phyloP scores from a whole-genome alignment of 1,140 invertebrate species.

The Nephotettix cincticeps region DNA sequence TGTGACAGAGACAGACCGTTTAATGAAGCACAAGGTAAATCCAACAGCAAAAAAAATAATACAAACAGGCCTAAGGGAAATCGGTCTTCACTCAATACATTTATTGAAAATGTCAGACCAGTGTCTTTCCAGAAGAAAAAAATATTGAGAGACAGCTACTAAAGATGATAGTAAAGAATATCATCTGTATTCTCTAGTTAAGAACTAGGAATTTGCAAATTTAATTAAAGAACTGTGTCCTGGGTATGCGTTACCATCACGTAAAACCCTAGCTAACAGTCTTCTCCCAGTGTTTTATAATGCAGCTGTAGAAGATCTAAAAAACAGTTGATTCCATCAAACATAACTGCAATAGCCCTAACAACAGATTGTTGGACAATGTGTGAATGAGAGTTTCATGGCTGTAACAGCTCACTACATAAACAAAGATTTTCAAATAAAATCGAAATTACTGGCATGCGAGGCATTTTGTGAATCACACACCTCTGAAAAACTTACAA shows the following conservation, averaged over 20 bases:
- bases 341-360: slow-evolving; percentile 30
- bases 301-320: too few relatives aligned
- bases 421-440: slow-evolving; percentile 29
- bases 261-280: too few relatives aligned
- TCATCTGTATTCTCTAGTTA: slow-evolving; percentile 38
- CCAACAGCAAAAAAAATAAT: too few relatives aligned
- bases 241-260: too few relatives aligned
- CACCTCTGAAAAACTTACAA: too few relatives aligned
- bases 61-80: too few relatives aligned
- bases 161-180: slow-evolving; percentile 39
- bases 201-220: slow-evolving; percentile 27
- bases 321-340: neutral
- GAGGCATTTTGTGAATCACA: too few relatives aligned
- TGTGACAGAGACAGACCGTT: too few relatives aligned
- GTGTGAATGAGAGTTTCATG: slow-evolving; percentile 36
- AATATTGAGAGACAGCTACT: slow-evolving; percentile 34
- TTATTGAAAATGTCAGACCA: neutral
- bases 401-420: slow-evolving; percentile 39
- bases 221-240: too few relatives aligned
- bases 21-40: too few relatives aligned
- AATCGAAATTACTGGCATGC: neutral
- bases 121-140: slow-evolving; percentile 17
- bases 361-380: slow-evolving; percentile 41
- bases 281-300: too few relatives aligned
- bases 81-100: neutral